Evolutionary conservation across 1,140 invertebrate species (phyloP), one percentile per base, ranked within the genome.

Genomic region (Schlechtendalia chinensis): DNA sequence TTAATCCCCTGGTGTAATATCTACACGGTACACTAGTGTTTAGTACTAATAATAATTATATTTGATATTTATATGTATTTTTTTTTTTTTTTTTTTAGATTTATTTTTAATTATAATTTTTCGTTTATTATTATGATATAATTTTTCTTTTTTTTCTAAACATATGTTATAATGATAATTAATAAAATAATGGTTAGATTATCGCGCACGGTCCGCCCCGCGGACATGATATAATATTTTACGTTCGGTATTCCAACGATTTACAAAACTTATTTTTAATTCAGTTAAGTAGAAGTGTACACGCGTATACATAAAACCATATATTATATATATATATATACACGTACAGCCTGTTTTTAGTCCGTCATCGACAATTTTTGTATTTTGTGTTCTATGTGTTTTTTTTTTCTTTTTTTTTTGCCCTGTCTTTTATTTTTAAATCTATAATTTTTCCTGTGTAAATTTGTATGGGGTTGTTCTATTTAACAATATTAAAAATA

Each of bases 51-150:
- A 54, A 4, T 72, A 53, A 71, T 53, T 50, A 71, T 71, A 54
- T 72, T 71, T 72, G 22, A 69, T 65, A 65, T 17, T 8, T 3
- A 69, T 22, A 69, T 16, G n/a, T 32, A 74, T 74, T 74, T 74
- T 74, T 50, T 56, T 74, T 74, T n/a, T 74, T 32, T 74, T 32
- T 74, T 74, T 50, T 77, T 77, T 77, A 77, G 72, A 59, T 77
- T 59, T 77, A 77, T 77, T 75, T 74, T 77, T 77, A 77, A 24
- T 75, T 75, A 58, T 75, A 58, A 58, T 75, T 75, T 75, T 75
- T 75, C 0, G 22, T 71, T 50, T 29, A 71, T 72, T 24, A 75
- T 75, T 17, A 54, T 72, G 16, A 17, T 63, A 63, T 6, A n/a
- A n/a, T 45, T 67, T 65, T 58, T 65, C 19, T 19, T 56, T 54